These are phyloP conservation scores for Solenopsis fugax DNA, from an alignment of 1,140 invertebrate species.

Conservation along the genomic window DNA sequence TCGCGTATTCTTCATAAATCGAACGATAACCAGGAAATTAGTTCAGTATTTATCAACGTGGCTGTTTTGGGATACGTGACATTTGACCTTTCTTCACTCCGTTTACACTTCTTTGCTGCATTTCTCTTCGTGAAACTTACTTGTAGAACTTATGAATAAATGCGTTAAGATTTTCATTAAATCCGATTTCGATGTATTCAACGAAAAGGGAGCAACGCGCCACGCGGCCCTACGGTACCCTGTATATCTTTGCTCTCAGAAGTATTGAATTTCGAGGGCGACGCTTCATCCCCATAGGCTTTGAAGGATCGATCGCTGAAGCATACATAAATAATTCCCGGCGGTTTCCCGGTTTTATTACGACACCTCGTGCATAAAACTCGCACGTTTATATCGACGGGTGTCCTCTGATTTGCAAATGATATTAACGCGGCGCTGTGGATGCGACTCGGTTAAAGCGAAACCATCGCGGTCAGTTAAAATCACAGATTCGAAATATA, in stretches of 20 bases:
- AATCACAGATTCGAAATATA: slow-evolving; percentile 3
- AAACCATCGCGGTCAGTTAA: neutral
- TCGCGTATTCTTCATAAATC: neutral
- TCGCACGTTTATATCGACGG: slow-evolving; percentile 1
- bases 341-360: slow-evolving; percentile 32
- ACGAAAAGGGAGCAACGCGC: neutral
- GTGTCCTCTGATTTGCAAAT: slow-evolving; percentile 39
- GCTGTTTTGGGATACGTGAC: neutral
- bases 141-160: slow-evolving; percentile 15
- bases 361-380: slow-evolving; percentile 39
- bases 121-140: neutral
- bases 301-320: slow-evolving; percentile 34
- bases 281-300: slow-evolving; percentile 42
- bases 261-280: slow-evolving; percentile 34
- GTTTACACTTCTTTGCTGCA: too few species aligned
- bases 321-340: slow-evolving; percentile 39
- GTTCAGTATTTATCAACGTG: neutral
- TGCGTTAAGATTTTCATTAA: slow-evolving; percentile 1
- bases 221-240: neutral
- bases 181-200: neutral
- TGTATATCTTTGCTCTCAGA: neutral
- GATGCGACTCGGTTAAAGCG: neutral
- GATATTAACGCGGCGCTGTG: slow-evolving; percentile 3
- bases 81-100: neutral
- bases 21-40: slow-evolving; percentile 18